Percentiles rank a stretch among this genome's conserved stretches.
Conservation (phyloP, 2,888 invertebrate species). For the Beris chalybata region DNA sequence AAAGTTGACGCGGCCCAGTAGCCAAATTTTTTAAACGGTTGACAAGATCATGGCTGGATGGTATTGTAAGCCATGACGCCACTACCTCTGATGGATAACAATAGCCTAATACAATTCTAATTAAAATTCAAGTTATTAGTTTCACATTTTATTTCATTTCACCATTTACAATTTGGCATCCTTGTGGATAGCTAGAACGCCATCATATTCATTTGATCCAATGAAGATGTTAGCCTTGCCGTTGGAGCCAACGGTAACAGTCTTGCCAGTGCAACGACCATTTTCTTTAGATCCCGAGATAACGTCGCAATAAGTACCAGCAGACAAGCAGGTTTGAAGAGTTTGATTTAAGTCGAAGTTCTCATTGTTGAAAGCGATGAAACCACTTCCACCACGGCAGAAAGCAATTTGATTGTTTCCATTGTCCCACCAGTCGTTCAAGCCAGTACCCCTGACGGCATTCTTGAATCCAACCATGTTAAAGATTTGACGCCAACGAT, state of each 20-base stretch:
- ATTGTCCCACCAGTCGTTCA: slow-evolving; percentile 80
- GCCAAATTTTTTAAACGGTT: too few species aligned
- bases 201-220: slow-evolving; percentile 62
- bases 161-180: slow-evolving; percentile 48
- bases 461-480: slow-evolving; percentile 80
- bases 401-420: slow-evolving; percentile 82
- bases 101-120: too few species aligned
- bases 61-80: too few species aligned
- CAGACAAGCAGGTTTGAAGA: slow-evolving; percentile 68
- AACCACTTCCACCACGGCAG: slow-evolving; percentile 75
- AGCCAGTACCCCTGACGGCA: slow-evolving; percentile 61
- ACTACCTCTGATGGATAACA: too few species aligned
- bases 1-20: too few species aligned
- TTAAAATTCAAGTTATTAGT: not conserved
- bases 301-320: slow-evolving; percentile 82
- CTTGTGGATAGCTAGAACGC: slow-evolving; percentile 72
- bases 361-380: slow-evolving; percentile 76
- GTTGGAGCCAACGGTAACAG: slow-evolving; percentile 62
- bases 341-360: slow-evolving; percentile 61
- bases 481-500: slow-evolving; percentile 80
- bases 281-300: slow-evolving; percentile 69
- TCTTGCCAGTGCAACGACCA: slow-evolving; percentile 67
- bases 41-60: too few species aligned
- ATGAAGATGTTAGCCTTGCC: slow-evolving; percentile 64
- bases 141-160: too few species aligned